Evolutionary conservation across 2,888 invertebrate species (phyloP), one percentile per base, ranked within the genome.

Genomic region (Cheilosia variabilis): DNA sequence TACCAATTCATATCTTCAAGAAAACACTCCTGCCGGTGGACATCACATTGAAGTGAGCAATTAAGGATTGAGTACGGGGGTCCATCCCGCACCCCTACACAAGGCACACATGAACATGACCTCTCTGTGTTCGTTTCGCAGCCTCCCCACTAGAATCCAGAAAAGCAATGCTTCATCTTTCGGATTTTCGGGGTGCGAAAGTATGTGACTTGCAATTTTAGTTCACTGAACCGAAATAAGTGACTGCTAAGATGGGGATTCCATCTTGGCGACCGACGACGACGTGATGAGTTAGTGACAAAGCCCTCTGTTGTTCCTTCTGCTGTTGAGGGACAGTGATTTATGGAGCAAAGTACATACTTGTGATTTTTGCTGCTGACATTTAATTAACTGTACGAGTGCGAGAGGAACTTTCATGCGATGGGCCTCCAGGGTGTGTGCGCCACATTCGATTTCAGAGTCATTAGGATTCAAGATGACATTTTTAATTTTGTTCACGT

Each of bases 191-290:
- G 87, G 88, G 88, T 88, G 88, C 87, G 87, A 88, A 88, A 88
- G 87, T 88, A 88, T 88, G 88, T 88, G 88, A 88, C 88, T 88
- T 88, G 88, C 88, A 88, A 88, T 88, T 88, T 87, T 87, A 88
- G 88, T 87, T 87, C 88, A 88, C 27, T 87, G 88, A 88, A 86
- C 87, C 75, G 87, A 87, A 88, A 84, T 87, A 88, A 87, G 87
- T 87, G 88, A 79, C 68, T 75, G 34, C 17, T 2, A 19, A 5
- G 68, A 45, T 13, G 37, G 57, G 41, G 55, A 34, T n/a, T 19
- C 10, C 19, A 34, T 31, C n/a, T 17, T 50, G 65, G 57, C 65
- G 55, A 73, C 73, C 63, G 34, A 34, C 43, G 79, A 60, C 31
- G 73, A 87, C 78, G 76, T 87, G 88, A 87, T 88, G 87, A 88